phyloP scores from a whole-genome alignment of 2,888 invertebrate genomes.

The Pristionchus arcanus region DNA sequence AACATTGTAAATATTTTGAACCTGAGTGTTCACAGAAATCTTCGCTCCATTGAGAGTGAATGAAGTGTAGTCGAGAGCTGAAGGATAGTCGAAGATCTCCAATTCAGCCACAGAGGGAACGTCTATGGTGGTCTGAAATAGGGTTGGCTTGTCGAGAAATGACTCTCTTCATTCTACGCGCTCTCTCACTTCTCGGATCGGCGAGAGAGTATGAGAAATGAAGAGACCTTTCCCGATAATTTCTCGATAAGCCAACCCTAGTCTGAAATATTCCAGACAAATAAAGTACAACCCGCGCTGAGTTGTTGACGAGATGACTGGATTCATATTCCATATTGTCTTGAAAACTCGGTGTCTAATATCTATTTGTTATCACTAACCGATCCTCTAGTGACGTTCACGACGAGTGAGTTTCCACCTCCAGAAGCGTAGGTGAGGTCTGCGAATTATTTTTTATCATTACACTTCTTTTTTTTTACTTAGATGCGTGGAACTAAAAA shows the following conservation, averaged over 20 bases:
- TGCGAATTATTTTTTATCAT: too few species aligned
- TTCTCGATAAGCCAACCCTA: too few species aligned
- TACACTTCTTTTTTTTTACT: too few species aligned
- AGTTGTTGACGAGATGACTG: too few species aligned
- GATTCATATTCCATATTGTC: too few species aligned
- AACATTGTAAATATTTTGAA: background rate
- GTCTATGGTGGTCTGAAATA: conserved; percentile 56
- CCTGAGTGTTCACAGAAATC: conserved; percentile 59
- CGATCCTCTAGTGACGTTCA: background rate
- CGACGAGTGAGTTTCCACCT: background rate
- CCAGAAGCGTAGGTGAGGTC: background rate
- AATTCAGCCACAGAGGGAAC: conserved; percentile 68
- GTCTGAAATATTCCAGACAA: too few species aligned
- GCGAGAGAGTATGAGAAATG: too few species aligned
- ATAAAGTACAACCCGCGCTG: too few species aligned
- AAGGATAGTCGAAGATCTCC: conserved; percentile 69
- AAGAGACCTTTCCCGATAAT: too few species aligned
- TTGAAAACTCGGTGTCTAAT: too few species aligned
- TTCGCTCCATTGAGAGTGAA: conserved; percentile 66
- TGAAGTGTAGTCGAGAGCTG: conserved; percentile 62
- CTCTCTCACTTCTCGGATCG: background rate
- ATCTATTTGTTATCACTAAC: background rate
- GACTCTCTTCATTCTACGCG: background rate
- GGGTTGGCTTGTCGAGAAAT: background rate
- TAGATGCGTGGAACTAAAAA: background rate